Evolutionary conservation across 2,888 invertebrate species (phyloP).

Genomic region (Hetaerina titia): DNA sequence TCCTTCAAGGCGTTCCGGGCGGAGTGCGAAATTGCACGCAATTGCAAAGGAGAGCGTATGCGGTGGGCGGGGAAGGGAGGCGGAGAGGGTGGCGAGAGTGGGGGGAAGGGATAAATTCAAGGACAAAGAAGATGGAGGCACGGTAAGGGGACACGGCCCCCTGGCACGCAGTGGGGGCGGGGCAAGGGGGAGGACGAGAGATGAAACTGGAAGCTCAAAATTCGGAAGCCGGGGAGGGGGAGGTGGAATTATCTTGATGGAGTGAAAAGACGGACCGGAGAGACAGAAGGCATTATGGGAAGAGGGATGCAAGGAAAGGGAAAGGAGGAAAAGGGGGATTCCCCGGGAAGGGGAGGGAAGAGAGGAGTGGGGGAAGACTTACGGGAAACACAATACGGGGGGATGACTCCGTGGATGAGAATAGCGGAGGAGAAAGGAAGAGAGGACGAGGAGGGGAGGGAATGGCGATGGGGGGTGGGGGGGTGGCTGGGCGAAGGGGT

Average conservation of each 20-base stretch:
- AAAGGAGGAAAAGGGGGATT: not conserved
- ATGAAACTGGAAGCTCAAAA: not conserved
- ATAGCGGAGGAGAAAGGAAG: not conserved
- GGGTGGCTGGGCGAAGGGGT: not conserved
- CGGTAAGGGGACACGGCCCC: too few species aligned
- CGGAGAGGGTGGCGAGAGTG: not conserved
- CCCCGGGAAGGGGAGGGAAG: not conserved
- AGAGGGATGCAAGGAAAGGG: not conserved
- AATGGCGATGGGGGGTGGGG: not conserved
- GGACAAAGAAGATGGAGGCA: not conserved
- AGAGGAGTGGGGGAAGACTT: not conserved
- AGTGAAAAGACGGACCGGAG: conserved; percentile 31
- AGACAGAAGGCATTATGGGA: conserved; percentile 37
- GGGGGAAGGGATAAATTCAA: not conserved
- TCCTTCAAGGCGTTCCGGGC: too few species aligned
- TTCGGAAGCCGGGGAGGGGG: not conserved
- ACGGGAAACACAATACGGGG: not conserved
- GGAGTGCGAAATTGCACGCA: not conserved
- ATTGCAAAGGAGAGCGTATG: not conserved
- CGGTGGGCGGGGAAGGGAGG: not conserved
- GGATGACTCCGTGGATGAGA: not conserved
- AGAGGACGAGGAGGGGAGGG: not conserved
- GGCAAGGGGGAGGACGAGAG: not conserved
- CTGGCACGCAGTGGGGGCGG: not conserved
- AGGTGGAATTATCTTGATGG: conserved; percentile 32